A percentile compares a stretch with the other conserved stretches of the same genome.
These are phyloP conservation scores for Yponomeuta cagnagella DNA, from an alignment of 2,888 invertebrate genomes.

Conservation along the genomic window DNA sequence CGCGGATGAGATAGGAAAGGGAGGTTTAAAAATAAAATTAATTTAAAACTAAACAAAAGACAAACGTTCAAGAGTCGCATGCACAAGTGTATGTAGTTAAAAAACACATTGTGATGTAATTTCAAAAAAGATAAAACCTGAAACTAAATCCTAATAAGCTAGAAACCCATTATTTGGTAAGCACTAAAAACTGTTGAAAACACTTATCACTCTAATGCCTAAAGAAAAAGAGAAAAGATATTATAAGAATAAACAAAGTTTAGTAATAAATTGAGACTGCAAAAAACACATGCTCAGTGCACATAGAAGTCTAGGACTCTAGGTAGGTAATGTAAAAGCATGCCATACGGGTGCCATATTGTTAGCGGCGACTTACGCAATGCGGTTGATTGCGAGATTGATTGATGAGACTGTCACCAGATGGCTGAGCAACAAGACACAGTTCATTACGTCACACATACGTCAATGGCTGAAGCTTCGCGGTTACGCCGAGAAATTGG, in stretches of 20 bases:
- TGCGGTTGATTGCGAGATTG: constrained; percentile 94
- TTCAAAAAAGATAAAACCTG: no score
- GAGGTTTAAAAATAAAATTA: constrained; percentile 39
- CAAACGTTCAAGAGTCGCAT: constrained; percentile 23
- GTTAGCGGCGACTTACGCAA: constrained; percentile 84
- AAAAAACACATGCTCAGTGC: constrained; percentile 26
- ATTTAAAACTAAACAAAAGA: constrained; percentile 32
- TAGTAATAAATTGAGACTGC: constrained; percentile 22
- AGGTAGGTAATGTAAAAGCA: constrained; percentile 32
- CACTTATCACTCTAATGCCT: no score
- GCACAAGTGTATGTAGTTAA: constrained; percentile 14
- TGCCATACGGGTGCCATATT: constrained; percentile 31
- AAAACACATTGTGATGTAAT: no score
- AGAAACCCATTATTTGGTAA: no score
- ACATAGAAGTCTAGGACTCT: constrained; percentile 35
- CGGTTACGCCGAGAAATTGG: neutral
- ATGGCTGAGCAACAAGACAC: constrained; percentile 81
- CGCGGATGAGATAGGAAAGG: constrained; percentile 28
- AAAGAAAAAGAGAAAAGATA: neutral
- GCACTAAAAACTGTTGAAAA: no score
- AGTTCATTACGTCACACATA: constrained; percentile 44
- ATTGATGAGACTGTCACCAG: constrained; percentile 94
- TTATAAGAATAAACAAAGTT: neutral
- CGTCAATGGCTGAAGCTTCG: constrained; percentile 9
- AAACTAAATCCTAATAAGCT: no score